Base-by-base conservation (phyloP, 2,113 vertebrate species). In the Psittacula cyanocephala region DNA sequence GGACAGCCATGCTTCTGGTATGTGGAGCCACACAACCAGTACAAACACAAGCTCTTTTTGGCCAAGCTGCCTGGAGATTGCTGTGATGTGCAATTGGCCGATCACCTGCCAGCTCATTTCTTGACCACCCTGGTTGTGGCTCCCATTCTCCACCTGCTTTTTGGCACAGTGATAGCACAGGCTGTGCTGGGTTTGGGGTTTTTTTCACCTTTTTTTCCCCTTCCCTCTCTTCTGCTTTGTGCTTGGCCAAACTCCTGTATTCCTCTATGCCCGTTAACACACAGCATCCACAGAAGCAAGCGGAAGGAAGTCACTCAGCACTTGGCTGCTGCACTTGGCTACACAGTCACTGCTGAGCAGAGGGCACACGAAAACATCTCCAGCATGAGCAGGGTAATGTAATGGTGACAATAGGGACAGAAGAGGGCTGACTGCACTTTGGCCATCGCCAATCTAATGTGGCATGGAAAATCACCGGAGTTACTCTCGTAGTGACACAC, bases 201-300 rank as follows among this genome's bases (percentile, higher is more conserved):
- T 33, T 57, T 24, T 59, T 15, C 57, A 10, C 33, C 33, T 57
- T 15, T 20, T 17, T 4, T 3, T 8, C 43, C 53, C 23, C 23
- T 20, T 47, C n/a, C 9, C 29, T 41, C 69, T 79, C 41, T 59
- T 81, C 77, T 3, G 14, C 87, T 95, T 59, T 91, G 94, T 93
- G 85, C 85, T 88, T 57, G 75, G 91, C 95, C 93, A 91, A 91
- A 86, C 74, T 96, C 84, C 93, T 79, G 91, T 69, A 86, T 86
- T 79, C 85, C 78, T 81, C 92, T 65, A 47, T 70, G 86, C 52
- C 93, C 90, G 33, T 88, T 63, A 87, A 37, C 10, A 8, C 0
- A 7, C 67, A 49, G 83, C 85, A 71, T 68, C 72, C n/a, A 88
- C 9, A 9, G 67, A 46, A 77, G 86, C 10, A 9, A 80, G 85